Conservation (phyloP, 92 coral and sea anemone species). For the Muricea muricata region DNA sequence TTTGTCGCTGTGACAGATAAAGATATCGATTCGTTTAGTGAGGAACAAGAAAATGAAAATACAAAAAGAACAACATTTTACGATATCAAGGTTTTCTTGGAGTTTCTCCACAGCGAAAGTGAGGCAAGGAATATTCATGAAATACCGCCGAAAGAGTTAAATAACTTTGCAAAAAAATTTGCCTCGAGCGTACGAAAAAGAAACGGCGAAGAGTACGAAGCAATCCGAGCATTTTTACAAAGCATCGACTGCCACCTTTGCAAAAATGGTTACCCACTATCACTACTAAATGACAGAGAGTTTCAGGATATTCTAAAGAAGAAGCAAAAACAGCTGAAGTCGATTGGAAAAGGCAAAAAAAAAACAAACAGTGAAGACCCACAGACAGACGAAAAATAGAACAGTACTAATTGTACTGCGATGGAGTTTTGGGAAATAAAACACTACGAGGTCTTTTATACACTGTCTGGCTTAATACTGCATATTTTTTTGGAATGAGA, state of each 20-base stretch:
- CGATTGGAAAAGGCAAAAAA: background rate
- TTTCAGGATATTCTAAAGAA: no score
- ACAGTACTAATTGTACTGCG: no score
- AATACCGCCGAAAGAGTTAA: background rate
- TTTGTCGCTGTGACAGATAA: no score
- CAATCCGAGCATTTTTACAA: background rate
- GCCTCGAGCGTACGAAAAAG: background rate
- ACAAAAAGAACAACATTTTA: background rate
- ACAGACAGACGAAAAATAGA: background rate
- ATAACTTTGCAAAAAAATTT: no score
- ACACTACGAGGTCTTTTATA: no score
- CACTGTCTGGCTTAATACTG: no score
- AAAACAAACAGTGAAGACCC: background rate
- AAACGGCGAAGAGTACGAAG: background rate
- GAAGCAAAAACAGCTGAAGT: no score
- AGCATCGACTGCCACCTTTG: background rate
- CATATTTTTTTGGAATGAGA: no score
- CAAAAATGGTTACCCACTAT: background rate
- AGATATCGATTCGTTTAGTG: no score
- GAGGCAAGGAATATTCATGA: background rate
- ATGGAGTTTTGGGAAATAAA: no score
- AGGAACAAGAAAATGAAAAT: no score
- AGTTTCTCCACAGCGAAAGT: background rate
- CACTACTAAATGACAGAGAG: no score
- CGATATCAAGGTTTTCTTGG: background rate